Base-by-base conservation (phyloP, 1,140 invertebrate species). In the Lasaia peninsularis region DNA sequence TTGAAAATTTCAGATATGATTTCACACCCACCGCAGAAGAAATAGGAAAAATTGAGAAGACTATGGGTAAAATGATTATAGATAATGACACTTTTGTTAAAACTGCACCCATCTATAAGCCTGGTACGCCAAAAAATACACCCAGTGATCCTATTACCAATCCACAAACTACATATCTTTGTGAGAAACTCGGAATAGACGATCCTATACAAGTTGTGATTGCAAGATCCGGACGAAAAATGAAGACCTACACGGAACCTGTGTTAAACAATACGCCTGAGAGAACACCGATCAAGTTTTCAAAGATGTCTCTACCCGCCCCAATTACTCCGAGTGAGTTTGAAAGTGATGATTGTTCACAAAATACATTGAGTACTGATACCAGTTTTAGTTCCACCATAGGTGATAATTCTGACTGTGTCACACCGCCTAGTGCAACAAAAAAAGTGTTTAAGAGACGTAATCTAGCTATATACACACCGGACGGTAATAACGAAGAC, bases 151-250 rank as follows among this genome's bases (percentile, higher is more conserved):
- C 93, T 0, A 81, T 91, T 57, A 74, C 92, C 10, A 98, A 98
- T 89, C 92, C 94, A 12, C 97, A 98, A 83, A 98, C 96, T 5
- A 91, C 91, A 6, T 74, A 91, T 35, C 92, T 99, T 53, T 98
- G 97, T 89, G 90, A 94, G n/a, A 93, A 90, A 75, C 82, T 99
- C 60, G 67, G 91, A 37, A 88, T 83, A 67, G 88, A 81, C 78
- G 78, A 85, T 55, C 85, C 77, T 18, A 62, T 85, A 33, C 80
- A 88, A 70, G 82, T 88, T 32, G 56, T 88, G 4, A 65, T 86
- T 64, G 80, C 86, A 8, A 65, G 83, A 56, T 70, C 75, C 24
- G 85, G 85, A 7, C 62, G 78, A 31, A 53, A 50, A 28, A 80
- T 88, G 76, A 78, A 70, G 60, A 50, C 71, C 54, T 63, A 40